Base-by-base conservation (phyloP, 2,113 vertebrate species). In the Thamnaconus septentrionalis region DNA sequence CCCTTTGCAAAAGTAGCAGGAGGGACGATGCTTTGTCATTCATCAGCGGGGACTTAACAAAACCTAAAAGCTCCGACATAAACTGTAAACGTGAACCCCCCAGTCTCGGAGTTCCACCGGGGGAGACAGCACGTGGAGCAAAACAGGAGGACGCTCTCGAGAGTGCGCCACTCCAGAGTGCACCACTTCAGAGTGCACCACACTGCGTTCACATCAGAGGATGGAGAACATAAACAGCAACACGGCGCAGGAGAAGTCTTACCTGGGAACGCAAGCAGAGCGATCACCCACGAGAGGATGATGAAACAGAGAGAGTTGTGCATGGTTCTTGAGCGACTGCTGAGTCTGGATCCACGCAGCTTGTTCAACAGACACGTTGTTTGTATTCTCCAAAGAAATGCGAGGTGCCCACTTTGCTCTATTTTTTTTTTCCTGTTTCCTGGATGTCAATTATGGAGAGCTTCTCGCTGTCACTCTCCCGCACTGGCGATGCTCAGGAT, bases 261-360 rank as follows among this genome's bases (percentile, higher is more conserved):
- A 93, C 92, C 92, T 92, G 90, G 91, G 73, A 91, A 92, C 47
- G 92, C 78, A 74, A 92, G 87, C 66, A 82, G 64, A 52, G 89
- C 86, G 72, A 91, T 87, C 76, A 92, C 68, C 90, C 90, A 90
- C 9, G 88, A 84, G 71, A 89, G 78, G 80, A 91, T 71, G 82
- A 92, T 67, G 72, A 91, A 86, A 76, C 84, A 91, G 51, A 84
- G 72, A 11, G 90, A 87, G 63, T 88, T 90, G 80, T 87, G 85
- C 92, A 93, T 93, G 87, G 80, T 92, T 87, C 72, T 76, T 71
- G 73, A 78, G 79, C 71, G 18, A 73, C 52, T 80, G 76, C 51
- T 66, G 81, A 65, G 75, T 78, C 66, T 72, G 63, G 76, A 67
- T n/a, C 47, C 65, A 71, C 68, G 69, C 79, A 12, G 67, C 73